A percentile compares a stretch with the other conserved stretches of the same genome.
Evolutionary conservation across 92 coral and sea anemone species (phyloP).

Genomic region (Meandrina meandrites): DNA sequence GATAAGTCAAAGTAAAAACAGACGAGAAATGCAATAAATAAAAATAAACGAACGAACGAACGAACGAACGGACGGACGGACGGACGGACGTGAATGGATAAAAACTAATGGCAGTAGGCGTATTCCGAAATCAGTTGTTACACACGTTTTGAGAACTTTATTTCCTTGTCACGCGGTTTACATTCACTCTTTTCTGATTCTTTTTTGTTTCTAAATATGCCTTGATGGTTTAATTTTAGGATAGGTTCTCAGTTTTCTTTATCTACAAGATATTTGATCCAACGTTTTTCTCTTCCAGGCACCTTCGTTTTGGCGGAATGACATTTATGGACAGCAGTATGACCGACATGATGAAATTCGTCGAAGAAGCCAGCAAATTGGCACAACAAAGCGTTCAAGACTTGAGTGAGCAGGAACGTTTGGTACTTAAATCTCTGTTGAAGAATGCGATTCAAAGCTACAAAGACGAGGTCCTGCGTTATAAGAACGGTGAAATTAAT

Average conservation of each 20-base stretch:
- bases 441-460: constrained; percentile 57
- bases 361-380: constrained; percentile 45
- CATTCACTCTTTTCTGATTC: background rate
- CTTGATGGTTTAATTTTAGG: background rate
- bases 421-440: constrained; percentile 35
- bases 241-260: background rate
- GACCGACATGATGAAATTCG: constrained; percentile 73
- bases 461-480: constrained; percentile 63
- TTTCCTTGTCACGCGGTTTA: background rate
- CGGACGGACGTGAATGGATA: too few species aligned
- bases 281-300: constrained; percentile 43
- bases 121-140: too few species aligned
- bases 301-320: constrained; percentile 77
- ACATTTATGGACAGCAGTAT: constrained; percentile 70
- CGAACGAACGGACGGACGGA: too few species aligned
- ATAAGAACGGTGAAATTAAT: constrained; percentile 70
- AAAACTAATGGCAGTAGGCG: too few species aligned
- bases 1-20: too few species aligned
- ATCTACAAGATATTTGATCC: background rate
- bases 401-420: constrained; percentile 13
- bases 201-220: background rate
- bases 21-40: too few species aligned
- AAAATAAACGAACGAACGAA: too few species aligned
- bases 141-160: background rate
- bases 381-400: constrained; percentile 6